A percentile compares a stretch with the other conserved stretches of the same genome.
These are phyloP conservation scores for Turritopsis rubra DNA, from an alignment of 30 jellyfish, hydroid and myxozoan species.

Conservation along the genomic window DNA sequence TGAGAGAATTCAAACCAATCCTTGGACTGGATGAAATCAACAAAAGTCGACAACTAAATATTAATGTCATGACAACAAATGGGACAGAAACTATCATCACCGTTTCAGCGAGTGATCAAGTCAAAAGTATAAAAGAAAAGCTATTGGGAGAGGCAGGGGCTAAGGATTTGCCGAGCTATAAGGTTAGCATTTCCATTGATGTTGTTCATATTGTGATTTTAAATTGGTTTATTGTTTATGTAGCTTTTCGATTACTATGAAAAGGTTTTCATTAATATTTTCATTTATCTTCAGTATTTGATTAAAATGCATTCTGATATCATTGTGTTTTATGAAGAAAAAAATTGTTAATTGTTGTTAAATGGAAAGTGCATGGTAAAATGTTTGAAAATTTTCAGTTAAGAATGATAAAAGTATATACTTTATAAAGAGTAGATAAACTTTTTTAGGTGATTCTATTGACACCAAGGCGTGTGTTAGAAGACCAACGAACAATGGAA, in stretches of 20 bases:
- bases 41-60: constrained; percentile 53
- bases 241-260: no score
- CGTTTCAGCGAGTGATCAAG: constrained; percentile 65
- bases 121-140: constrained; percentile 71
- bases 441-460: constrained; percentile 40
- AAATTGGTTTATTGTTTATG: neutral
- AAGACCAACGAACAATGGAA: constrained; percentile 74
- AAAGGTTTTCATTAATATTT: no score
- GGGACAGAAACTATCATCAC: constrained; percentile 70
- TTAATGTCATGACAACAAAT: constrained; percentile 50
- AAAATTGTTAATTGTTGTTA: no score
- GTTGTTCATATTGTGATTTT: neutral
- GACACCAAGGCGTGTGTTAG: constrained; percentile 62
- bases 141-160: constrained; percentile 72
- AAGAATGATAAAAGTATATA: no score
- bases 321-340: no score
- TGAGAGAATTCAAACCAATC: constrained; percentile 88
- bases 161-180: constrained; percentile 58
- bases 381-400: no score
- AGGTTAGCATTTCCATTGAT: constrained; percentile 3
- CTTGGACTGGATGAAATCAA: constrained; percentile 80
- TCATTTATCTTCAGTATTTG: no score
- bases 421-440: no score
- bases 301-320: no score
- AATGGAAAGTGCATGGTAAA: no score